These are phyloP conservation scores for Bradypus variegatus DNA, from an alignment of 2,797 vertebrate species.

Conservation along the genomic window DNA sequence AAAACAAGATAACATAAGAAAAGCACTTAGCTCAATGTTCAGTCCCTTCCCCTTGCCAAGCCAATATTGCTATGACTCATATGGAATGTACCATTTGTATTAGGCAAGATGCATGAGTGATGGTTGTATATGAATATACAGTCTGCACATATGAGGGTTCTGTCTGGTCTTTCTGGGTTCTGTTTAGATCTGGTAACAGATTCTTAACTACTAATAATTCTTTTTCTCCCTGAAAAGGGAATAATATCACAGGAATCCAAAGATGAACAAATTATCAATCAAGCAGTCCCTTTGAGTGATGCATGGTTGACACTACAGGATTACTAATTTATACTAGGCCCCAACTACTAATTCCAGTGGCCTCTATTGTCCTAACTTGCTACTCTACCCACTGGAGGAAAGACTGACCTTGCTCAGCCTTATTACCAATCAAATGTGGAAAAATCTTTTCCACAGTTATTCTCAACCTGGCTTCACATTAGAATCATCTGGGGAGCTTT, in stretches of 20 bases:
- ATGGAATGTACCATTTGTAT: background rate
- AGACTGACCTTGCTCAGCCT: background rate
- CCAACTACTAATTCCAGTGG: background rate
- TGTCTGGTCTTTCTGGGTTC: background rate
- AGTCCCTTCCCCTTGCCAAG: background rate
- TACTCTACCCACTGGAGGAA: background rate
- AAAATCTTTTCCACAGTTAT: background rate
- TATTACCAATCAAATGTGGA: background rate
- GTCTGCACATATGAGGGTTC: background rate
- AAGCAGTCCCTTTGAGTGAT: background rate
- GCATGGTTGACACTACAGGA: background rate
- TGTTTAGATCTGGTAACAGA: background rate
- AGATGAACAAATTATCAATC: conserved; percentile 5
- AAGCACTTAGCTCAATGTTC: background rate
- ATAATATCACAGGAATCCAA: background rate
- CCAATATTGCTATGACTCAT: background rate
- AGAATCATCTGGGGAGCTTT: conserved; percentile 16
- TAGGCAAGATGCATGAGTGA: background rate
- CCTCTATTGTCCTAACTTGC: background rate
- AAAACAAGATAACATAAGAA: background rate
- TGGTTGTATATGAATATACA: background rate
- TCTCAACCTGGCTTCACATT: background rate
- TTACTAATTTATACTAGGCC: background rate
- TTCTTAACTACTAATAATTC: background rate
- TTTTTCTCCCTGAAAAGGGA: background rate